Percentiles rank a stretch among this genome's conserved stretches.
Conservation (phyloP, 1,140 invertebrate genomes). For the Pogonomyrmex barbatus region DNA sequence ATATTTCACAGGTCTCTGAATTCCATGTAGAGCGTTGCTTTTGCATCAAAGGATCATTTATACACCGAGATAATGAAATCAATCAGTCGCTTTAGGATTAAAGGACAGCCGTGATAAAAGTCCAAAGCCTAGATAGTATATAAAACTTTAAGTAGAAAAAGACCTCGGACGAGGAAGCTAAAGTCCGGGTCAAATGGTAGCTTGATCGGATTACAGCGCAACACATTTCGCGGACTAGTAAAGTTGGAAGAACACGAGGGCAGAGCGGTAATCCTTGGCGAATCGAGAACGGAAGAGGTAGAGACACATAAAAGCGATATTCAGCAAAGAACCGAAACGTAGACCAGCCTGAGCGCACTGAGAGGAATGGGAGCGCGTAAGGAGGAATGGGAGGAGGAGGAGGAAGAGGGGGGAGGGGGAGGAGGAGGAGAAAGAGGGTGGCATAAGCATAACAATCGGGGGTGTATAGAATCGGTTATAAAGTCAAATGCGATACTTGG, state of each 20-base stretch:
- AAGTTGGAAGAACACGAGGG: slow-evolving; percentile 38
- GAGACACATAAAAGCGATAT: slow-evolving; percentile 43
- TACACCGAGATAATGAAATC: slow-evolving; percentile 12
- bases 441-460: slow-evolving; percentile 82
- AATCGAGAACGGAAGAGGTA: slow-evolving; percentile 16
- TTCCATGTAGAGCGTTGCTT: not conserved
- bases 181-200: slow-evolving; percentile 21
- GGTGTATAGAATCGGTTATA: slow-evolving; percentile 79
- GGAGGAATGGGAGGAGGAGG: not conserved
- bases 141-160: slow-evolving; percentile 1
- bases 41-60: slow-evolving; percentile 27
- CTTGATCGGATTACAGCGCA: slow-evolving; percentile 35
- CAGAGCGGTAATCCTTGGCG: slow-evolving; percentile 40
- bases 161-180: not conserved
- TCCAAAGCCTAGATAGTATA: not conserved
- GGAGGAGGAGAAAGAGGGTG: slow-evolving; percentile 34
- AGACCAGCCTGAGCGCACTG: not conserved
- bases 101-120: not conserved
- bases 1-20: slow-evolving; percentile 2
- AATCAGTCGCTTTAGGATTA: not conserved
- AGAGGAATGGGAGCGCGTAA: not conserved
- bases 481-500: slow-evolving; percentile 85
- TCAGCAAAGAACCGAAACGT: slow-evolving; percentile 48
- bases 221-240: slow-evolving; percentile 20
- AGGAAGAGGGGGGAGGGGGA: not conserved